A percentile compares a stretch with the other conserved stretches of the same genome.
phyloP scores from a whole-genome alignment of 2,888 invertebrate species.

The Euspilapteryx auroguttella region DNA sequence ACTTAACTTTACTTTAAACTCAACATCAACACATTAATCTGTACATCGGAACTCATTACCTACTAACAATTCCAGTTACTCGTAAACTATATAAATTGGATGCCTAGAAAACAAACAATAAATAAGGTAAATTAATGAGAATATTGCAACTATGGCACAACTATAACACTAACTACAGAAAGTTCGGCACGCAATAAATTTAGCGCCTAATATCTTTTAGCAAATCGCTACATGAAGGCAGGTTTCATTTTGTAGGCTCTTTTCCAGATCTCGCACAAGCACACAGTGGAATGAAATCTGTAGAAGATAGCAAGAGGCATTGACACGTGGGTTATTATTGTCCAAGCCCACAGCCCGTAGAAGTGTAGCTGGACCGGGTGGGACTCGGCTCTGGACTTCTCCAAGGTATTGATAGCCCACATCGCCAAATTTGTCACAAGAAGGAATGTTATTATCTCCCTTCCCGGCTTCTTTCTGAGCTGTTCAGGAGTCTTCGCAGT shows the following conservation, averaged over 20 bases:
- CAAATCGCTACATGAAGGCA: constrained; percentile 74
- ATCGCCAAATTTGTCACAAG: constrained; percentile 88
- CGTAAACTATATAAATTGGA: too few species aligned
- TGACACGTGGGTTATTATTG: constrained; percentile 91
- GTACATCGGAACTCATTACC: constrained; percentile 16
- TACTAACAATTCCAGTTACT: too few species aligned
- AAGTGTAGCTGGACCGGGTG: constrained; percentile 91
- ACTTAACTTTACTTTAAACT: constrained; percentile 55
- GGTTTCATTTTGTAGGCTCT: constrained; percentile 91
- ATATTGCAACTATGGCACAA: constrained; percentile 38
- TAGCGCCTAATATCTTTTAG: constrained; percentile 20
- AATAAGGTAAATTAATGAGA: too few species aligned
- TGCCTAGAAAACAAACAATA: too few species aligned
- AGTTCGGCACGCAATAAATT: too few species aligned
- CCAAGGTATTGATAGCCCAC: constrained; percentile 93
- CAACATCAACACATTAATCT: constrained; percentile 38
- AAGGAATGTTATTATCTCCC: constrained; percentile 92
- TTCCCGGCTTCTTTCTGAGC: constrained; percentile 83
- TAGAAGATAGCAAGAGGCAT: constrained; percentile 94
- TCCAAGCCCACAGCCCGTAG: constrained; percentile 94
- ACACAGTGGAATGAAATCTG: constrained; percentile 93
- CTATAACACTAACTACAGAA: too few species aligned
- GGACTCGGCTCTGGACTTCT: constrained; percentile 88
- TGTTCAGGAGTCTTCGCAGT: constrained; percentile 81
- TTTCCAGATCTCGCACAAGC: constrained; percentile 96